Evolutionary conservation across 1,140 invertebrate genomes (phyloP).

Genomic region (Drosophila ercepeae): DNA sequence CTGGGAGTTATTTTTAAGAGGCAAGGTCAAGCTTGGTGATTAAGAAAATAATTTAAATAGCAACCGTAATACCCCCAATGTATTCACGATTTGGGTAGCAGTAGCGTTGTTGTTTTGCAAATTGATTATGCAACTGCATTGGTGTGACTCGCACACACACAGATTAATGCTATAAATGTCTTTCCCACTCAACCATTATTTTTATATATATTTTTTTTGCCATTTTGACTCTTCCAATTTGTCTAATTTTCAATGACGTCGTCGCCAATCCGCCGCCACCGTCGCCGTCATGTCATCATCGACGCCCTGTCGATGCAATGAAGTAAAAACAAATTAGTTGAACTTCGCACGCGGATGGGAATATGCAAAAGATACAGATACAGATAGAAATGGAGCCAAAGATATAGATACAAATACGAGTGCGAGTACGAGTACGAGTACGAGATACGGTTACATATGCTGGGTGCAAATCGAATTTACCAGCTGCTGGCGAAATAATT

Average conservation of each 20-base stretch:
- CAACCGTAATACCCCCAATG: constrained; percentile 15
- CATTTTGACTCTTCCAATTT: constrained; percentile 76
- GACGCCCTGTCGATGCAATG: constrained; percentile 41
- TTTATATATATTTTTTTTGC: constrained; percentile 33
- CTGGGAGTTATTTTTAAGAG: too few relatives aligned
- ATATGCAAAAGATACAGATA: constrained; percentile 6
- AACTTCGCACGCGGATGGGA: constrained; percentile 51
- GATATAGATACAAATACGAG: constrained; percentile 12
- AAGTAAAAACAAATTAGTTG: constrained; percentile 74
- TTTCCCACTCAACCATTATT: constrained; percentile 26
- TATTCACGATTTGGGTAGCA: constrained; percentile 38
- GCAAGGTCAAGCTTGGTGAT: too few relatives aligned
- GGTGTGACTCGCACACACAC: constrained; percentile 7
- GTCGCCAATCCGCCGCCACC: constrained; percentile 20
- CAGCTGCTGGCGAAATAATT: constrained; percentile 80
- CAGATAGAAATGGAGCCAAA: constrained; percentile 9
- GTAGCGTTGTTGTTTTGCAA: constrained; percentile 45
- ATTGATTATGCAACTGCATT: constrained; percentile 61
- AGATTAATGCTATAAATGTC: constrained; percentile 33
- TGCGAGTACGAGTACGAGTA: not conserved
- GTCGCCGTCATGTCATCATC: constrained; percentile 21
- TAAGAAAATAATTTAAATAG: not conserved
- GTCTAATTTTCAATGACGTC: constrained; percentile 81
- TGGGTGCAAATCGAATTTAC: constrained; percentile 74
- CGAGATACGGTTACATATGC: constrained; percentile 13